Conservation (phyloP, 2,113 vertebrate species). For the Nestor notabilis region DNA sequence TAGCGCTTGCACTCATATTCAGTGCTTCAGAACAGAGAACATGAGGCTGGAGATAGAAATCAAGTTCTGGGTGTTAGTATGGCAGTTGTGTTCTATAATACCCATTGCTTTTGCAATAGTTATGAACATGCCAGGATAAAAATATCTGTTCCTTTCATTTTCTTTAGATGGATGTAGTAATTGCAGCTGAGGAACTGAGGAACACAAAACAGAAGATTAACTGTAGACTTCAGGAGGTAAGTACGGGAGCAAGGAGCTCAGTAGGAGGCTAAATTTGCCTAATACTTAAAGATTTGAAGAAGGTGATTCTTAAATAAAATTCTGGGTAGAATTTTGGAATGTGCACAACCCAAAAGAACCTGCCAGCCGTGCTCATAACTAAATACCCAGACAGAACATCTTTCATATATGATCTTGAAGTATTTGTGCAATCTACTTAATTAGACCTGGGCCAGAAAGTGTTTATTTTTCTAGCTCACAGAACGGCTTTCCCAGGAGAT, state of each 20-base stretch:
- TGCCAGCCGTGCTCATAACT: background rate
- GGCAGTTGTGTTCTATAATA: background rate
- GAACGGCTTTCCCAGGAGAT: slow-evolving; percentile 73
- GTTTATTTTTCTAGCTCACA: slow-evolving; percentile 61
- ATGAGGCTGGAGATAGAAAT: background rate
- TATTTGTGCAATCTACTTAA: background rate
- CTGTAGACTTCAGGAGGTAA: slow-evolving; percentile 77
- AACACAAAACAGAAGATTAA: slow-evolving; percentile 73
- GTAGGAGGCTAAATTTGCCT: background rate
- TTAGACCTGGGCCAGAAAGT: background rate
- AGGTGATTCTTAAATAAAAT: background rate
- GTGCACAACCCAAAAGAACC: background rate
- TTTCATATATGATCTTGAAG: background rate
- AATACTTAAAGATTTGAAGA: background rate
- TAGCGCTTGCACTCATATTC: background rate
- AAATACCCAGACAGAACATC: background rate
- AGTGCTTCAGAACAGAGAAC: background rate
- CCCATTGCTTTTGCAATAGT: background rate
- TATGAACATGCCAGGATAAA: background rate
- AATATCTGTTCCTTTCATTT: background rate
- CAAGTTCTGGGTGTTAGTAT: background rate
- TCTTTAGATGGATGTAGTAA: slow-evolving; percentile 69
- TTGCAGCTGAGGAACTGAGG: slow-evolving; percentile 76
- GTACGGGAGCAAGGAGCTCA: background rate
- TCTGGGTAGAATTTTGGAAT: background rate